phyloP scores from a whole-genome alignment of 1,140 invertebrate genomes.

The Hylaeus volcanicus region DNA sequence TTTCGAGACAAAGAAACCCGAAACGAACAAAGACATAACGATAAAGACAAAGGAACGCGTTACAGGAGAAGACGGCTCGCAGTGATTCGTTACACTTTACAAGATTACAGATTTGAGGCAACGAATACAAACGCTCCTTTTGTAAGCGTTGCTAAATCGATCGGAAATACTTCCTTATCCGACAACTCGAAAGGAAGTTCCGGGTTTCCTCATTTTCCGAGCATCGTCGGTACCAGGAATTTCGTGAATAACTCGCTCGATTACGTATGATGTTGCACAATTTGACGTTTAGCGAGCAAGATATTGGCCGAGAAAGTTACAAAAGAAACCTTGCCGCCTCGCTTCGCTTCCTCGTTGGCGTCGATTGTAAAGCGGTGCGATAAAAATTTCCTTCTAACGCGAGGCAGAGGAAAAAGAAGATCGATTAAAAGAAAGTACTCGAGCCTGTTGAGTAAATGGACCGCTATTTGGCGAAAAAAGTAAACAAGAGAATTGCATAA shows the following conservation, averaged over 20 bases:
- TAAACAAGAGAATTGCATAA: background rate
- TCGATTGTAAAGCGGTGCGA: background rate
- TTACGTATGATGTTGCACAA: slow-evolving; percentile 27
- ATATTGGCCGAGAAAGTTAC: slow-evolving; percentile 33
- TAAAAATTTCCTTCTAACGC: slow-evolving; percentile 7
- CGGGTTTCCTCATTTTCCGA: background rate
- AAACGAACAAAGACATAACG: no score
- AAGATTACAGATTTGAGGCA: no score
- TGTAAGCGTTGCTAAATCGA: background rate
- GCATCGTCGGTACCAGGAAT: background rate
- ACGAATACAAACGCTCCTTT: no score
- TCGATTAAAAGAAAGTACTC: slow-evolving; percentile 3
- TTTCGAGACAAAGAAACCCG: no score
- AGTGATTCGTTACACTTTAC: no score
- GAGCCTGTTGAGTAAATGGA: background rate
- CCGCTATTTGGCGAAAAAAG: no score
- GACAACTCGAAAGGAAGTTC: background rate
- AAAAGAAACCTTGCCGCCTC: slow-evolving; percentile 13
- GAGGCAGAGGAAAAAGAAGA: background rate
- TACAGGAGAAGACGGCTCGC: no score
- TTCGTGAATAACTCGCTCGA: background rate
- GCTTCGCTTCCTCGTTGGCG: slow-evolving; percentile 21
- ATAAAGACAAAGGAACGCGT: no score
- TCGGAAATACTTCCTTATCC: background rate
- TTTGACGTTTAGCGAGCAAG: background rate